Evolutionary conservation across 2,888 invertebrate species (phyloP).

Genomic region (Spodoptera exigua): DNA sequence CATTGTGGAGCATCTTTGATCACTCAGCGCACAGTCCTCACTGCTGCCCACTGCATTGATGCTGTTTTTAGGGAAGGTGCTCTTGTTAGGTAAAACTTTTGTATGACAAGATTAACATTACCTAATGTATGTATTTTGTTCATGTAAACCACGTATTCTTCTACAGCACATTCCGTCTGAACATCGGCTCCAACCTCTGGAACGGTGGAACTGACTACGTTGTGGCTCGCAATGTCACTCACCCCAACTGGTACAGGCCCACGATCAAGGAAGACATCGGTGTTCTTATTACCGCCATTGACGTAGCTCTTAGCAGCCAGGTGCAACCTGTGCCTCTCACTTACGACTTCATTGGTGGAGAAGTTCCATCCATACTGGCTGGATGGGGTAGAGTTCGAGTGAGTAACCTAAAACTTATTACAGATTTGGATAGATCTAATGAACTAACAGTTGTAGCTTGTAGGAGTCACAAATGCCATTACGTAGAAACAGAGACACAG

Average conservation of each 20-base stretch:
- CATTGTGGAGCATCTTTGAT: slow-evolving; percentile 75
- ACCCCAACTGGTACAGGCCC: slow-evolving; percentile 66
- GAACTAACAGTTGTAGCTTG: too few relatives aligned
- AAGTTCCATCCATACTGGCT: slow-evolving; percentile 60
- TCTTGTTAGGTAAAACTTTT: slow-evolving; percentile 22
- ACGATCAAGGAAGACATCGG: slow-evolving; percentile 77
- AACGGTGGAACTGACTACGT: slow-evolving; percentile 63
- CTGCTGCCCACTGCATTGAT: slow-evolving; percentile 78
- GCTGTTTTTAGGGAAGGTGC: slow-evolving; percentile 21
- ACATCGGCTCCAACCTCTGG: slow-evolving; percentile 75
- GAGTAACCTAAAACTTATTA: too few relatives aligned
- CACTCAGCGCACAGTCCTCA: slow-evolving; percentile 64
- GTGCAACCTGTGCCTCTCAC: slow-evolving; percentile 58
- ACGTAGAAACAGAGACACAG: too few relatives aligned
- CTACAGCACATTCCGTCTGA: slow-evolving; percentile 66
- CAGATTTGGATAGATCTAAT: too few relatives aligned
- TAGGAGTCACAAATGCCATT: too few relatives aligned
- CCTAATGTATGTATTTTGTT: too few relatives aligned
- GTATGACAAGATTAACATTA: too few relatives aligned
- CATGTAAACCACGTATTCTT: too few relatives aligned
- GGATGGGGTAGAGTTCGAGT: slow-evolving; percentile 77
- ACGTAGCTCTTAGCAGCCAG: slow-evolving; percentile 40
- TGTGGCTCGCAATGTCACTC: slow-evolving; percentile 70
- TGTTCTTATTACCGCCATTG: slow-evolving; percentile 61
- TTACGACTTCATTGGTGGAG: slow-evolving; percentile 52